These are phyloP conservation scores for Alca torda DNA, from an alignment of 2,797 vertebrate genomes.

Conservation along the genomic window DNA sequence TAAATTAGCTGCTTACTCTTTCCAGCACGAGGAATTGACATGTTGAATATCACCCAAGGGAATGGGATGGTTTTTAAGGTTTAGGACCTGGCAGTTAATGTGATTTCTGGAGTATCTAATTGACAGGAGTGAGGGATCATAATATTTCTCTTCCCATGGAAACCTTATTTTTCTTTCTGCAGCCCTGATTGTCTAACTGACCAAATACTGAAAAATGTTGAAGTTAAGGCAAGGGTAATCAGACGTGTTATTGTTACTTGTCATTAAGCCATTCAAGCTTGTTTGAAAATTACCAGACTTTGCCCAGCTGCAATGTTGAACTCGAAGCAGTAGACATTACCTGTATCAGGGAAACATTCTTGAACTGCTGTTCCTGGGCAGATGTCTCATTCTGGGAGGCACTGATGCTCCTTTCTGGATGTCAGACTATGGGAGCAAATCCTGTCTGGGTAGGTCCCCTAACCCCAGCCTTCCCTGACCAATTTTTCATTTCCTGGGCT, in stretches of 20 bases:
- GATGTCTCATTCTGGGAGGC: background rate
- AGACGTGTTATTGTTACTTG: background rate
- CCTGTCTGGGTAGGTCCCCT: background rate
- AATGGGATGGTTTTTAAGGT: background rate
- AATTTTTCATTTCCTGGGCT: background rate
- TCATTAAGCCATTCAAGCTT: background rate
- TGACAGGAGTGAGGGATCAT: background rate
- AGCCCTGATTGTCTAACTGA: background rate
- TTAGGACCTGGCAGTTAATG: background rate
- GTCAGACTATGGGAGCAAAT: background rate
- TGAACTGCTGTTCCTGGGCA: background rate
- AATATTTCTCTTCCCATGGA: conserved; percentile 6
- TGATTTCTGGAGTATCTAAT: background rate
- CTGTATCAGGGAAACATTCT: background rate
- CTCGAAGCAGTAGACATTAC: background rate
- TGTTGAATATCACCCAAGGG: background rate
- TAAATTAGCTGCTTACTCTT: conserved; percentile 37
- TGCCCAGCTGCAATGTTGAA: background rate
- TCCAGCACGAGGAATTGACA: background rate
- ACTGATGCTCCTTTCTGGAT: background rate
- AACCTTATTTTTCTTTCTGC: conserved; percentile 12
- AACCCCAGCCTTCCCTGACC: background rate
- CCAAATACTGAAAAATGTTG: background rate
- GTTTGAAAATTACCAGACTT: background rate
- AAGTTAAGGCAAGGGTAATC: background rate